phyloP scores from a whole-genome alignment of 1,140 invertebrate genomes.

The Oreohelix idahoensis region DNA sequence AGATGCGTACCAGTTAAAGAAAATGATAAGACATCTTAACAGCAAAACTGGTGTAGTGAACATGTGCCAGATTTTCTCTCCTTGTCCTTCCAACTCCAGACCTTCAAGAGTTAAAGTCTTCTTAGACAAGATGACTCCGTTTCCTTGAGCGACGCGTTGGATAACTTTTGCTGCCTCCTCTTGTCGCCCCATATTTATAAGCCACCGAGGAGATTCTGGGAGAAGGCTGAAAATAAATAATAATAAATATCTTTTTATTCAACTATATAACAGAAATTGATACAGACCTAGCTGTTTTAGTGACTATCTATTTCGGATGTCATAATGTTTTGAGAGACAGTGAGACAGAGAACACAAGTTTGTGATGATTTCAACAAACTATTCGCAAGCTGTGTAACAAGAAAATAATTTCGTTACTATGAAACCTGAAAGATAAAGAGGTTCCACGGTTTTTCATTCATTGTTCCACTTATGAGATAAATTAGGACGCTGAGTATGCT shows the following conservation, averaged over 20 bases:
- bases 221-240: slow-evolving; percentile 49
- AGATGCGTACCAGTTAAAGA: slow-evolving; percentile 58
- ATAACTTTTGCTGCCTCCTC: slow-evolving; percentile 58
- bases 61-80: slow-evolving; percentile 44
- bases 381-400: too few relatives aligned
- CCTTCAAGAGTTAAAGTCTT: slow-evolving; percentile 29
- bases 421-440: too few relatives aligned
- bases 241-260: not conserved
- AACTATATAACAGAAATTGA: too few relatives aligned
- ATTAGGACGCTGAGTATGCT: too few relatives aligned
- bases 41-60: slow-evolving; percentile 40
- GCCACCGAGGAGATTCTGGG: slow-evolving; percentile 63
- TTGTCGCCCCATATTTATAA: slow-evolving; percentile 48
- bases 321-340: too few relatives aligned
- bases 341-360: too few relatives aligned
- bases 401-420: too few relatives aligned
- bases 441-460: too few relatives aligned
- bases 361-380: too few relatives aligned
- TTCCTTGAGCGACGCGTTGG: slow-evolving; percentile 48
- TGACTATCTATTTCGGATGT: too few relatives aligned
- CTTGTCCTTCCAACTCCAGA: slow-evolving; percentile 31
- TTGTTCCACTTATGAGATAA: too few relatives aligned
- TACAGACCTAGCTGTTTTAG: too few relatives aligned
- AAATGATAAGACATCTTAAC: slow-evolving; percentile 47
- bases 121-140: slow-evolving; percentile 40